These are phyloP conservation scores for Sphecodes monilicornis DNA, from an alignment of 2,888 invertebrate species.

Conservation along the genomic window DNA sequence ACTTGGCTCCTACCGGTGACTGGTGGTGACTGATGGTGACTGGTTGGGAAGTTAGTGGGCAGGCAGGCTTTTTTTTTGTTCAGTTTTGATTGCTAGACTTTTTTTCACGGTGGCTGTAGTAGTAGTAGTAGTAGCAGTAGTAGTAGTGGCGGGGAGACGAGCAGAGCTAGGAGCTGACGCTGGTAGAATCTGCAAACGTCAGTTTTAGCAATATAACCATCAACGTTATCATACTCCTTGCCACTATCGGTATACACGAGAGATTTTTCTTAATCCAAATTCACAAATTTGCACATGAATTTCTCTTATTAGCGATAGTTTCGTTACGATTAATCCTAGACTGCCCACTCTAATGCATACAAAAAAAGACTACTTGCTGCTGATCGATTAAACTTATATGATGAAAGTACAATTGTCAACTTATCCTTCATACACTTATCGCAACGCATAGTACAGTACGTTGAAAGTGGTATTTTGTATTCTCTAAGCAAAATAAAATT, in stretches of 20 bases:
- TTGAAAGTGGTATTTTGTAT: background rate
- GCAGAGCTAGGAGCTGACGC: slow-evolving; percentile 84
- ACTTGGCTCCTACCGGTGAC: slow-evolving; percentile 81
- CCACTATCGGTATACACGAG: slow-evolving; percentile 73
- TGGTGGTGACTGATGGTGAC: slow-evolving; percentile 84
- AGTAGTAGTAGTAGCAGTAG: slow-evolving; percentile 76
- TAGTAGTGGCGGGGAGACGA: slow-evolving; percentile 84
- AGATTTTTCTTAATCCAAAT: slow-evolving; percentile 56
- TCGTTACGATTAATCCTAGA: slow-evolving; percentile 69
- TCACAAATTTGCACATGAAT: slow-evolving; percentile 54
- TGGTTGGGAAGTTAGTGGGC: slow-evolving; percentile 84
- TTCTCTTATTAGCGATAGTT: slow-evolving; percentile 43
- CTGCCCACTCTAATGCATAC: slow-evolving; percentile 78
- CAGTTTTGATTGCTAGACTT: slow-evolving; percentile 80
- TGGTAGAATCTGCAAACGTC: slow-evolving; percentile 84
- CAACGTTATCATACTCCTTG: slow-evolving; percentile 78
- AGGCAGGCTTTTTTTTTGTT: slow-evolving; percentile 82
- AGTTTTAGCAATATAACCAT: slow-evolving; percentile 83
- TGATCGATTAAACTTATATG: slow-evolving; percentile 65
- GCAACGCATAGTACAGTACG: slow-evolving; percentile 59
- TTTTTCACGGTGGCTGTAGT: slow-evolving; percentile 84
- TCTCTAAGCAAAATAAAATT: slow-evolving; percentile 34
- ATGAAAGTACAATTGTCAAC: slow-evolving; percentile 63
- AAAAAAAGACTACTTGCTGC: slow-evolving; percentile 64
- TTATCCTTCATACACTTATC: slow-evolving; percentile 54